Base-by-base conservation (phyloP, 1,140 invertebrate genomes). In the Phocides pigmalion region DNA sequence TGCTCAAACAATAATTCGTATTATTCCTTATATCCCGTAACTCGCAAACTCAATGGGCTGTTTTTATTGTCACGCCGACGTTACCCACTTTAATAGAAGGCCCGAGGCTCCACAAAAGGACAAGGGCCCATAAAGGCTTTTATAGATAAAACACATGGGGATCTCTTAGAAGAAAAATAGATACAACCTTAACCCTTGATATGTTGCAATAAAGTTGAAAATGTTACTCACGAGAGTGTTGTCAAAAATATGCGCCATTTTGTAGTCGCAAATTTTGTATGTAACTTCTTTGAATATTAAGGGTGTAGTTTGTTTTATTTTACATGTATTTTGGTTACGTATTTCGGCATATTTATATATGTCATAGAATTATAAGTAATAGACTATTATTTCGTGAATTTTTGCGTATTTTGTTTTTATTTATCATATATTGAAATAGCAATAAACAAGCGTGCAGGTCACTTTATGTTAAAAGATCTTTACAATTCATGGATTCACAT, bases 31-130 rank as follows among this genome's bases (percentile, higher is more conserved):
- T 28, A 32, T 32, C 47, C 3, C 35, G 16, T 44, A 28, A 16
- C 12, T 28, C 14, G 25, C 5, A 50, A 50, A 50, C 15, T 50
- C 47, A 15, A 32, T 50, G 47, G 8, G 25, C 14, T 50, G 15
- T 32, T 28, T 50, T 28, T 50, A 35, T 50, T 32, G 25, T 17
- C 47, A 9, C 42, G 42, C 14, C 12, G 11, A 50, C 25, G 17
- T 46, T 20, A 50, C 14, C 17, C 44, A 47, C 19, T 47, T 47
- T 20, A 1, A 11, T 15, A 28, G 14, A 32, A 46, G 25, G 6
- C 25, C 25, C 25, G 47, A 16, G 47, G 25, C 47, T 50, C 2
- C 14, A 14, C 8, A 16, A 46, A 50, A 50, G 47, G 47, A 32
- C 47, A 28, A 50, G 15, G 25, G 12, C n/a, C 22, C 11, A 22